Conservation (phyloP, 53 echinoderm and acorn worm genomes). For the Holothuria leucospilota region DNA sequence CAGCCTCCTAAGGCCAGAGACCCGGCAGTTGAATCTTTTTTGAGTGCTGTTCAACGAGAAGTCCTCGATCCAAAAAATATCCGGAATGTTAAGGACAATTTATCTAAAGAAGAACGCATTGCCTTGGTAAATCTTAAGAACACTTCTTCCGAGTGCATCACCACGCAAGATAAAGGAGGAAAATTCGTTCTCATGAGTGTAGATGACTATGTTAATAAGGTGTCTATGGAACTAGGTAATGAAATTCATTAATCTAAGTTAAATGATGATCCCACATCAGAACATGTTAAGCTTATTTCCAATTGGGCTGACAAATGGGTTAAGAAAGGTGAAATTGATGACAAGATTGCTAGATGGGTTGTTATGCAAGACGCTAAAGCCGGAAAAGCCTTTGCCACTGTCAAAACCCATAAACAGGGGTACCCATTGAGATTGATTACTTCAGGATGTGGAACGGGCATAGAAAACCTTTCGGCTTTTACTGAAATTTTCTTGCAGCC, state of each 20-base stretch:
- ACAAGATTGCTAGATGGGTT: too few species aligned
- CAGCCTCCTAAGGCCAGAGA: too few species aligned
- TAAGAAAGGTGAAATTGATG: too few species aligned
- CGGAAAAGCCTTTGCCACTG: conserved; percentile 5
- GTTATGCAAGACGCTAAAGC: background rate
- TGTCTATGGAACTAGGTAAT: conserved; percentile 12
- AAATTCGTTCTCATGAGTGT: background rate
- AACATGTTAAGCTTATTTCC: background rate
- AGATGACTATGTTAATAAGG: background rate
- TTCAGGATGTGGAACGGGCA: too few species aligned
- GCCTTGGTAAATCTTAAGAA: background rate
- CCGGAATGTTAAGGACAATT: background rate
- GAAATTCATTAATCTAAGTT: background rate
- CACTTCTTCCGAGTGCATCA: too few species aligned
- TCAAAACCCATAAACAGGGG: conserved; percentile 12
- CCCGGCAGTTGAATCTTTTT: too few species aligned
- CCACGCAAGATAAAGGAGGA: conserved; percentile 1
- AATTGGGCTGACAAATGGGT: background rate
- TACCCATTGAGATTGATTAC: background rate
- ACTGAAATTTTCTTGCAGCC: too few species aligned
- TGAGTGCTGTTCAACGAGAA: background rate
- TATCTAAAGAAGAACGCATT: background rate
- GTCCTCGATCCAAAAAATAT: background rate
- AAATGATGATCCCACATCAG: background rate
- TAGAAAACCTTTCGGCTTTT: too few species aligned